These are phyloP conservation scores for Ciconia maguari DNA, from an alignment of 2,113 vertebrate species.

Conservation along the genomic window DNA sequence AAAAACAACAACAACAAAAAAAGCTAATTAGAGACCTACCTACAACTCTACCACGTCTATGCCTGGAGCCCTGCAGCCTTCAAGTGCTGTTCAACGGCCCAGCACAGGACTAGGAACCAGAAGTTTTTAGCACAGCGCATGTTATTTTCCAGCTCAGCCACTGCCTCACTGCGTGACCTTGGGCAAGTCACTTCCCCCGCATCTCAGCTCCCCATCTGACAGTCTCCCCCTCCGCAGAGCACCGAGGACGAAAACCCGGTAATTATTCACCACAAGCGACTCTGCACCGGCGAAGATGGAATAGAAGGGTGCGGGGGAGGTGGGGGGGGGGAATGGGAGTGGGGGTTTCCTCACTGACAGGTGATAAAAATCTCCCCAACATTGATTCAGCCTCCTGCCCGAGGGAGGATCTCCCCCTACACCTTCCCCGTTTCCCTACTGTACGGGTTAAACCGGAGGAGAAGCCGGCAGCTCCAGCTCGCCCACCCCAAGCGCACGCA, in stretches of 20 bases:
- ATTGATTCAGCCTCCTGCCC: neutral
- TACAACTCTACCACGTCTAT: neutral
- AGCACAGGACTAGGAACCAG: neutral
- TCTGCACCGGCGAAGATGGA: neutral
- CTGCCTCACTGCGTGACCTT: constrained; percentile 5
- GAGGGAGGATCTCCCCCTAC: too few relatives aligned
- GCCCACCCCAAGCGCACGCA: neutral
- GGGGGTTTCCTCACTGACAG: neutral
- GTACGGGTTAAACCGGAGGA: neutral
- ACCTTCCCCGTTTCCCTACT: neutral
- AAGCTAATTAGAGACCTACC: neutral
- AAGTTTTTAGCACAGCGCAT: neutral
- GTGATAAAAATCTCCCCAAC: neutral
- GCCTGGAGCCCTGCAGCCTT: neutral
- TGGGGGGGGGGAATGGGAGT: rapidly evolving
- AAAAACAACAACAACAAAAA: neutral
- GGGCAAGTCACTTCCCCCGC: neutral
- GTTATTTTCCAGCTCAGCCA: neutral
- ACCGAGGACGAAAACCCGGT: neutral
- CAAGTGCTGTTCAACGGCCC: neutral
- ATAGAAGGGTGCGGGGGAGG: too few relatives aligned
- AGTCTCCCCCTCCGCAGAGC: neutral
- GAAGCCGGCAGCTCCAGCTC: neutral
- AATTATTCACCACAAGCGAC: neutral
- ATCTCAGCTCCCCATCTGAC: neutral